Percentiles rank a stretch among this genome's conserved stretches.
Evolutionary conservation across 2,797 vertebrate species (phyloP).

Genomic region (Pteronotus mesoamericanus): DNA sequence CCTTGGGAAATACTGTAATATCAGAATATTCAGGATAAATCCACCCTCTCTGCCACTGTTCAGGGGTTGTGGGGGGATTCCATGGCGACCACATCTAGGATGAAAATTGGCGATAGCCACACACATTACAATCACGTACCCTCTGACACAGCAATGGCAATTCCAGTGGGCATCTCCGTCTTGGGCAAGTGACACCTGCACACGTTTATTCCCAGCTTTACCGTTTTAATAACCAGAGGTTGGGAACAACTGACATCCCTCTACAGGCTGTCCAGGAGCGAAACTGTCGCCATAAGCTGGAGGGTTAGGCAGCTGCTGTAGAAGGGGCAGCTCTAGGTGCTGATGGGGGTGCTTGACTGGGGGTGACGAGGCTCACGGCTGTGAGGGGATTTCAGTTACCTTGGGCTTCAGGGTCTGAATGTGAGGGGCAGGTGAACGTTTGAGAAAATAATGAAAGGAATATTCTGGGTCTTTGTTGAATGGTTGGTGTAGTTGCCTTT

Average conservation of each 20-base stretch:
- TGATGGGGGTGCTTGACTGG: not conserved
- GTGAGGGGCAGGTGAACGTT: not conserved
- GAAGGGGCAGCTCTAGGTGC: not conserved
- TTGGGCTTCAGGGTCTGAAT: rapidly evolving
- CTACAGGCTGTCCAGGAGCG: rapidly evolving
- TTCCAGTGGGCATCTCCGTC: too few relatives aligned
- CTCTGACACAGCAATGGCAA: not conserved
- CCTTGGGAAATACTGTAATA: not conserved
- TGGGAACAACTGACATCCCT: not conserved
- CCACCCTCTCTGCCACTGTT: not conserved
- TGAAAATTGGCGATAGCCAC: rapidly evolving
- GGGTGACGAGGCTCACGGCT: not conserved
- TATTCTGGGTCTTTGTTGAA: not conserved
- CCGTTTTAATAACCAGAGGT: rapidly evolving
- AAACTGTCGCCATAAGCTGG: not conserved
- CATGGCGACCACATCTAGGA: rapidly evolving
- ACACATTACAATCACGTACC: not conserved
- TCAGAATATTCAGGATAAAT: not conserved
- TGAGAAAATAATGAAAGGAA: not conserved
- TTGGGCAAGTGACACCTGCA: rapidly evolving
- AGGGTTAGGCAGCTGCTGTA: not conserved
- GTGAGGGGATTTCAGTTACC: not conserved
- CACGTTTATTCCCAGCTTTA: too few relatives aligned
- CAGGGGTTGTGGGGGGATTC: rapidly evolving
- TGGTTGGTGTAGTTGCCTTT: too few relatives aligned